A percentile compares a stretch with the other conserved stretches of the same genome.
Conservation (phyloP, 2,797 vertebrate species). For the Poliocrania exsul region DNA sequence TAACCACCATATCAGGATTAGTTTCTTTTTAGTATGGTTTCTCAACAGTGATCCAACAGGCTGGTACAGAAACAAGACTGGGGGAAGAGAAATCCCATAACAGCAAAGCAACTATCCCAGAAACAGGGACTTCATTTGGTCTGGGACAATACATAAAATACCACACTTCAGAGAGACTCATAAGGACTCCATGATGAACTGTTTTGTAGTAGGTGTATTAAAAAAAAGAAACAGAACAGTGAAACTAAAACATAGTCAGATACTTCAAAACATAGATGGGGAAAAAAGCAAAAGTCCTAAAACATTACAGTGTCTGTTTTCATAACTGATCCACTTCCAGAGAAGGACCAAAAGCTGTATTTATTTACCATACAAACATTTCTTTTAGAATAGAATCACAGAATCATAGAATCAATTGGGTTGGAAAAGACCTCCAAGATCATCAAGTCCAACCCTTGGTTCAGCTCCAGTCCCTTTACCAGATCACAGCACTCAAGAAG, state of each 20-base stretch:
- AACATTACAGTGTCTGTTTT: neutral
- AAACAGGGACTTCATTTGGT: neutral
- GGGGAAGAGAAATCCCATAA: neutral
- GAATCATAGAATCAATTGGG: no score
- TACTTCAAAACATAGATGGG: neutral
- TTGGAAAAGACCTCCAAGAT: no score
- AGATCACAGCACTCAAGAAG: neutral
- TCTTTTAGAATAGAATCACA: neutral
- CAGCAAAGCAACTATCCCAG: neutral
- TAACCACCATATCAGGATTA: neutral
- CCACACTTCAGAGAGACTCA: neutral
- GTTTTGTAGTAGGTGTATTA: neutral
- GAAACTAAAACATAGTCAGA: neutral
- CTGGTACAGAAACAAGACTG: neutral
- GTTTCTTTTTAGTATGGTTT: neutral
- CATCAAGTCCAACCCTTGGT: no score
- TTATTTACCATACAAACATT: neutral
- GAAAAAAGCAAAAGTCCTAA: neutral
- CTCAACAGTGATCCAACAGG: neutral
- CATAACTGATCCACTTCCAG: neutral
- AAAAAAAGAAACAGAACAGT: neutral
- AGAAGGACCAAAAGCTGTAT: neutral
- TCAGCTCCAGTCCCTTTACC: no score
- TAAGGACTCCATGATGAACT: neutral
- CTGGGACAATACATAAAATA: neutral